Evolutionary conservation across 2,797 vertebrate species (phyloP).

Genomic region (Podarcis lilfordi): DNA sequence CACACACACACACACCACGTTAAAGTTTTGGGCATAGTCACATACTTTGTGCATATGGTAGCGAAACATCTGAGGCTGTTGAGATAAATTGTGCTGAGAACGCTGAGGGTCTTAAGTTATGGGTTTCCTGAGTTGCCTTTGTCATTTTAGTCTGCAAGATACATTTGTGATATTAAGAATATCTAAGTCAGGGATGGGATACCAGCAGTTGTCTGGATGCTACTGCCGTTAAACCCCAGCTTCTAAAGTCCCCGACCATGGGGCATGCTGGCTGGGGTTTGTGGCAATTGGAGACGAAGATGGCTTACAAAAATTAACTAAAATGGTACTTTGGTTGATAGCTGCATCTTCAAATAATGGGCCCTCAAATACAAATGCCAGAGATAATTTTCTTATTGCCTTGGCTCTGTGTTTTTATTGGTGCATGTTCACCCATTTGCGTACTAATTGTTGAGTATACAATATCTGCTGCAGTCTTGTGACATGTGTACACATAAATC

Average conservation of each 20-base stretch:
- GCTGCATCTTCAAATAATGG: too few species aligned
- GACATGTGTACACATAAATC: neutral
- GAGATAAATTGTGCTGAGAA: constrained; percentile 27
- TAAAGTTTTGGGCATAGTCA: constrained; percentile 72
- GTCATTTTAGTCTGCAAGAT: constrained; percentile 15
- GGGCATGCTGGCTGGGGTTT: neutral
- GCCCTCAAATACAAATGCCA: too few species aligned
- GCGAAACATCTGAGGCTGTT: constrained; percentile 62
- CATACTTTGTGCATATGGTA: constrained; percentile 68
- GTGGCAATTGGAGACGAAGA: neutral
- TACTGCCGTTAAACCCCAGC: neutral
- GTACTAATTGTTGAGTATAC: neutral
- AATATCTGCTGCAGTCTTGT: neutral
- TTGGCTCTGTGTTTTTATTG: too few species aligned
- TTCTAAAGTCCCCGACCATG: neutral
- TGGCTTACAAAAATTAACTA: neutral
- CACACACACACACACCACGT: neutral
- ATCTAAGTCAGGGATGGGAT: neutral
- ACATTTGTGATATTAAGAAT: neutral
- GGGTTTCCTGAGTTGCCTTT: constrained; percentile 44
- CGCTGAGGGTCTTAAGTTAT: neutral
- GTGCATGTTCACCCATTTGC: neutral
- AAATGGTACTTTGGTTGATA: neutral
- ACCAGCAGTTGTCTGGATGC: neutral
- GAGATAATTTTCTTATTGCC: too few species aligned